Evolutionary conservation across 2,113 vertebrate species (phyloP).

Genomic region (Dicerorhinus sumatrensis): DNA sequence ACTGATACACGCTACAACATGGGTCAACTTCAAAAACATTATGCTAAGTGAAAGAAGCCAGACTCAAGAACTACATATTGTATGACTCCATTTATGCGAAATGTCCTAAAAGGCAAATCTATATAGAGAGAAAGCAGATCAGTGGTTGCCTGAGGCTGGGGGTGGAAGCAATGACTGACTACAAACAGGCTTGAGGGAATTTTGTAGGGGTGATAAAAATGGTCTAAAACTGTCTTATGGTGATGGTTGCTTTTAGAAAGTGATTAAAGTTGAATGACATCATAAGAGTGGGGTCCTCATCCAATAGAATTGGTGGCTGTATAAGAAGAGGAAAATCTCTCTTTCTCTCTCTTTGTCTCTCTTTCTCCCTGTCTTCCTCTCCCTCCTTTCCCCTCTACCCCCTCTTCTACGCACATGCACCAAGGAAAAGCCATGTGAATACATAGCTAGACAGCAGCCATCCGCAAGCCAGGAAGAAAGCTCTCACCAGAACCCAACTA

Average conservation of each 20-base stretch:
- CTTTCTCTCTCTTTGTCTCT: background rate
- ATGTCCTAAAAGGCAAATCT: background rate
- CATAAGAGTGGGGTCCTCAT: background rate
- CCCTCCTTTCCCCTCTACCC: too few relatives aligned
- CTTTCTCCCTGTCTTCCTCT: background rate
- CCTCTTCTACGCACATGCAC: background rate
- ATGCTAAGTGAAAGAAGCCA: background rate
- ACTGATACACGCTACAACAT: background rate
- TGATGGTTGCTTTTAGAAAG: background rate
- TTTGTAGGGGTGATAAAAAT: background rate
- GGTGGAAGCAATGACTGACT: background rate
- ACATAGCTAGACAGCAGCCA: background rate
- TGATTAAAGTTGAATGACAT: background rate
- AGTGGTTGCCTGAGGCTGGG: background rate
- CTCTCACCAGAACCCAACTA: background rate
- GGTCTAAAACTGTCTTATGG: background rate
- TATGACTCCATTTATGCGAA: background rate
- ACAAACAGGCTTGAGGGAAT: background rate
- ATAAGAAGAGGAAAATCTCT: background rate
- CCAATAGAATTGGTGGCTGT: background rate
- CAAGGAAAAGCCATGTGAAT: background rate
- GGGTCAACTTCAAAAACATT: background rate
- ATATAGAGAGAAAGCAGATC: background rate
- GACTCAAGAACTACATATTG: background rate
- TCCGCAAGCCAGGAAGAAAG: background rate